Base-by-base conservation (phyloP, 2,888 invertebrate genomes). In the Elegia similella region DNA sequence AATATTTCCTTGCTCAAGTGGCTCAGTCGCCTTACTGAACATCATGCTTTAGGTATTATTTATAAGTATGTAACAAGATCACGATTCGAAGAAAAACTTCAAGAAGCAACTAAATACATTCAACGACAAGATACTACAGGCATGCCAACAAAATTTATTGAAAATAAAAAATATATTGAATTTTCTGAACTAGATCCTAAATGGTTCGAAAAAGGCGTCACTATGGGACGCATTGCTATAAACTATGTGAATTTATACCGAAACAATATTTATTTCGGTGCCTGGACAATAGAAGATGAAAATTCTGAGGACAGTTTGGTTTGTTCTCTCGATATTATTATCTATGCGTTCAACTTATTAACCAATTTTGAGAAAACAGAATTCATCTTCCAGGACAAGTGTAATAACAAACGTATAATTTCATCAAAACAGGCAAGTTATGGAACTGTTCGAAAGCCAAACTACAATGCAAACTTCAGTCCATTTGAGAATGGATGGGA, bases 401-500 rank as follows among this genome's bases (percentile, higher is more conserved):
- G 56, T 32, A 7, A 38, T 30, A 32, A 54, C 13, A 10, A 15
- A 2, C 13, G 52, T 38, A 8, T 3, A 5, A 57, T 57, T 5
- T 44, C 48, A 1, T 38, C 59, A 7, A 50, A 29, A 2, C 43
- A 57, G 10, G 29, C 53, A 42, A 34, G 16, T 32, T 34, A 16
- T 50, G 50, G 34, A 34, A 42, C 59, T 0, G 44, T 69, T 60
- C 52, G 34, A 34, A 75, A 68, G 55, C 79, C 78, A 3, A 47
- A 32, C 0, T 76, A 73, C 47, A 34, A 61, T 6, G 73, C 64
- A 7, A 10, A 8, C 7, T 55, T 6, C 23, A 70, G 54, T 46
- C 70, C 75, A 5, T 81, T 81, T 54, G 74, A 75, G 64, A 76
- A 76, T 46, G 82, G 80, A 0, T 80, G 80, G 80, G 58, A 58